A percentile compares a stretch with the other conserved stretches of the same genome.
These are phyloP conservation scores for Adelphocoris suturalis DNA, from an alignment of 2,888 invertebrate species.

Conservation along the genomic window DNA sequence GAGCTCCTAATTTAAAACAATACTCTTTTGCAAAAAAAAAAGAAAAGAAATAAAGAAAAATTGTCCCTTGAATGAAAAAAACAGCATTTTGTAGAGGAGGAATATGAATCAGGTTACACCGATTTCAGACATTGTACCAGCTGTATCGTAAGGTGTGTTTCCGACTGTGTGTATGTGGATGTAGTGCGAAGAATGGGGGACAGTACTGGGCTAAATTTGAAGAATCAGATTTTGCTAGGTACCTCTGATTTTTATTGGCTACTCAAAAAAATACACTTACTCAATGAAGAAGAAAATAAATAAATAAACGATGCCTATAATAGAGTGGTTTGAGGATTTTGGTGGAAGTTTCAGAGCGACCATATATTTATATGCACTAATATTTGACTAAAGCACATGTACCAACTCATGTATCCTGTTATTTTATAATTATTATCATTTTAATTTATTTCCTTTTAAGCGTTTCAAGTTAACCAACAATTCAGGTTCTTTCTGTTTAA, in stretches of 20 bases:
- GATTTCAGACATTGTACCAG: not conserved
- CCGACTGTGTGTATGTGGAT: slow-evolving; percentile 6
- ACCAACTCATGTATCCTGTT: too few species aligned
- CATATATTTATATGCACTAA: too few species aligned
- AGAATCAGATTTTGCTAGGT: not conserved
- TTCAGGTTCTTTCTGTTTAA: too few species aligned
- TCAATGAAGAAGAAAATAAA: not conserved
- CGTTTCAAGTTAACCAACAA: too few species aligned
- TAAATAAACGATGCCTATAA: not conserved
- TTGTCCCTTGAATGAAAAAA: not conserved
- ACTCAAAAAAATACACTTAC: not conserved
- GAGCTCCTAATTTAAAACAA: slow-evolving; percentile 38
- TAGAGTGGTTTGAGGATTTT: not conserved
- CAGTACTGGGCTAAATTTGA: slow-evolving; percentile 58
- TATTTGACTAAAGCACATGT: too few species aligned
- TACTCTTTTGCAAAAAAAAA: slow-evolving; percentile 8
- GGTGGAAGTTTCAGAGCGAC: too few species aligned
- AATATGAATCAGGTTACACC: slow-evolving; percentile 8
- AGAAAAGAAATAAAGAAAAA: not conserved
- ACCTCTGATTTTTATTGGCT: not conserved
- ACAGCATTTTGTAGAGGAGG: not conserved
- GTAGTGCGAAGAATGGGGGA: slow-evolving; percentile 44
- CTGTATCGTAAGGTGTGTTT: not conserved
- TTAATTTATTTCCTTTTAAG: too few species aligned
- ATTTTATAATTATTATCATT: too few species aligned